These are phyloP conservation scores for Xiphorhynchus elegans DNA, from an alignment of 2,113 vertebrate species.

Conservation along the genomic window DNA sequence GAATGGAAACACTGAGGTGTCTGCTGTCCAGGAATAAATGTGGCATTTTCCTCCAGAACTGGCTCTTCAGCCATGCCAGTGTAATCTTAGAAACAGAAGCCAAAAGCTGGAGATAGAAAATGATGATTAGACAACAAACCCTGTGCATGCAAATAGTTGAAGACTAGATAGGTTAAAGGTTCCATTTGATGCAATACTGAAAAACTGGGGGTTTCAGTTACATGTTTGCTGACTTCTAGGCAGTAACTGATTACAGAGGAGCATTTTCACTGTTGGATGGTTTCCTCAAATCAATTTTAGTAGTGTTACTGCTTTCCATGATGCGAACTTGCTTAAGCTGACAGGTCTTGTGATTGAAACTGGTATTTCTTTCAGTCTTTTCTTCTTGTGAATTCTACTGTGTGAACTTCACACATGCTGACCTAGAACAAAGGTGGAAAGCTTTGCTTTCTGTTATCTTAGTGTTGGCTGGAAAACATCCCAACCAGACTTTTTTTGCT, in stretches of 20 bases:
- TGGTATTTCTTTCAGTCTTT: background rate
- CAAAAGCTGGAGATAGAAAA: background rate
- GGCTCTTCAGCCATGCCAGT: background rate
- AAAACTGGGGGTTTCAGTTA: background rate
- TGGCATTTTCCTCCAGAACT: background rate
- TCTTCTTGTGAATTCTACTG: constrained; percentile 16
- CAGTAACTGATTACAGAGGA: background rate
- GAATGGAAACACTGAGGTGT: background rate
- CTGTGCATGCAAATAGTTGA: background rate
- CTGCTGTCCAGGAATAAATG: background rate
- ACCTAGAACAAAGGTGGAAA: constrained; percentile 36
- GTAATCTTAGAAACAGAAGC: background rate
- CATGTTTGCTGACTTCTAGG: background rate
- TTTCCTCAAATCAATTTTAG: background rate
- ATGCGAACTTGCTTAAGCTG: background rate
- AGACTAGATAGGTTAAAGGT: background rate
- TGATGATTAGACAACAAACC: background rate
- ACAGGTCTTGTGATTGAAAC: background rate
- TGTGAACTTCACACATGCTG: constrained; percentile 39
- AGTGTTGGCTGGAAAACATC: background rate
- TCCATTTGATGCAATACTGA: background rate
- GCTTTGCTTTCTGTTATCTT: constrained; percentile 15
- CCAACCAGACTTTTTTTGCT: background rate
- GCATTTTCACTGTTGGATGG: background rate
- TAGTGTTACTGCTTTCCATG: background rate